Evolutionary conservation across 1,140 invertebrate species (phyloP), one percentile per base, ranked within the genome.

Genomic region (Neotoxoptera formosana): DNA sequence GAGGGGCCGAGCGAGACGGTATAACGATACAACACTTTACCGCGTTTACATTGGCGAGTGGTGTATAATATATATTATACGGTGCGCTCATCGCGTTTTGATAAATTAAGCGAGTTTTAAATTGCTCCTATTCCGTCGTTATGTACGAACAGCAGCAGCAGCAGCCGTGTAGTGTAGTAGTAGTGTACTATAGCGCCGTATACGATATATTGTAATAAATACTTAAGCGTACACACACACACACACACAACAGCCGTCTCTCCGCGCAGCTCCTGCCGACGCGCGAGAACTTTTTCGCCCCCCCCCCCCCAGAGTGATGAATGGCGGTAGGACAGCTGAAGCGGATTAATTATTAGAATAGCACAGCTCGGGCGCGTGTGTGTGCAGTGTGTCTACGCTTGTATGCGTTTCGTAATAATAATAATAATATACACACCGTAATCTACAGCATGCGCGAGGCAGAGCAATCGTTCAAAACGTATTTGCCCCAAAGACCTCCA

Each of bases 301-400:
- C 23, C 83, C 83, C 8, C 83, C 41, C 4, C 23, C 83, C 41
- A 25, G 83, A 86, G 83, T 86, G 83, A 86, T 86, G 83, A 86
- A 86, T 86, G 83, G 60, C n/a, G 60, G 83, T 86, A 45, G 83
- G 83, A 86, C 83, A 86, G 83, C 83, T 45, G 83, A 45, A 86
- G 83, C 83, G 41, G 83, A 86, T 86, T 86, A 86, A 86, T 86
- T 86, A 86, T 86, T 23, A 41, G 83, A 45, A 86, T 41, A 83
- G 34, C 17, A 23, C 34, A 83, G n/a, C n/a, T 36, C n/a, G 34
- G 1, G 34, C 34, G 81, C 23, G 81, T 23, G 76, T 36, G 7
- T 83, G 81, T 83, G 2, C 41, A 25, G 76, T 36, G 21, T 83
- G 81, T 83, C 7, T 83, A 25, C 34, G 21, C n/a, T 34, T 84